phyloP scores from a whole-genome alignment of 2,113 vertebrate species.

The Corythornis madagascariensis region DNA sequence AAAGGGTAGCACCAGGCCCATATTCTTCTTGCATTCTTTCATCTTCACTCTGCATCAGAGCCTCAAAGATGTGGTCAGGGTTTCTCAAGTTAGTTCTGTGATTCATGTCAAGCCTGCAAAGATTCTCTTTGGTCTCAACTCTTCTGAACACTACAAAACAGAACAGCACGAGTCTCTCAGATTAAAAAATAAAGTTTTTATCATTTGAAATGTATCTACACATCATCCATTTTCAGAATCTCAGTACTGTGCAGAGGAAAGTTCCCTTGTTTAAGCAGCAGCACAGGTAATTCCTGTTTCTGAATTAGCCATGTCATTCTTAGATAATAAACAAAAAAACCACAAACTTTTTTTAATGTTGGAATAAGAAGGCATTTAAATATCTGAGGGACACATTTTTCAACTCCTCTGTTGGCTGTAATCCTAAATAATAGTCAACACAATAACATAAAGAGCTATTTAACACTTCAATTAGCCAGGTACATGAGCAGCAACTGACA shows the following conservation, averaged over 20 bases:
- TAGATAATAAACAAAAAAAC: not conserved
- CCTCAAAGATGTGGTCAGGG: not conserved
- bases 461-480: not conserved
- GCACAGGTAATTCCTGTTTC: not conserved
- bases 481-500: not conserved
- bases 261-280: not conserved
- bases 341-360: not conserved
- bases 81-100: not conserved
- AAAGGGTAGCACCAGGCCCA: not conserved
- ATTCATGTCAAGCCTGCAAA: not conserved
- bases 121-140: not conserved
- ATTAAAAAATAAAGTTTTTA: not conserved
- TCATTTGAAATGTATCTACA: too few species aligned
- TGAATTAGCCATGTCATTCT: not conserved
- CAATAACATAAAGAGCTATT: not conserved
- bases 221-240: not conserved
- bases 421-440: not conserved
- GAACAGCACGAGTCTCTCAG: not conserved
- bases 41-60: not conserved
- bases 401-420: not conserved
- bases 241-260: not conserved
- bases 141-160: not conserved
- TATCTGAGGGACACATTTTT: not conserved
- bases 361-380: not conserved
- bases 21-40: not conserved